Base-by-base conservation (phyloP, 2,888 invertebrate genomes). In the Spodoptera littoralis region DNA sequence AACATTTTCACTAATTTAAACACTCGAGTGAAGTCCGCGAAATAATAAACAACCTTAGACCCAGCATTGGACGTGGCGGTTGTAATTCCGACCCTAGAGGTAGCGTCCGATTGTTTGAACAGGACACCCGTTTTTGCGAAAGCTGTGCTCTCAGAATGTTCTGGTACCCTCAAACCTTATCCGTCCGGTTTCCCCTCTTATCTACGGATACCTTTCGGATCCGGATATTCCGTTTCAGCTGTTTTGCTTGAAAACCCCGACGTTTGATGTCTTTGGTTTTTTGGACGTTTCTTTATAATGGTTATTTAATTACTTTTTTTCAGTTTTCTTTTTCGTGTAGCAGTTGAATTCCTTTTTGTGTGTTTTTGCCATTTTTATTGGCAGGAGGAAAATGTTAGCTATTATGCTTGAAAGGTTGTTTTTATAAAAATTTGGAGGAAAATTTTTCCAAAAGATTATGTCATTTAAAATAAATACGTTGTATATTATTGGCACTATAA, bases 181-280 rank as follows among this genome's bases (percentile, higher is more conserved):
- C 77, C 74, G 69, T 74, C 74, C 70, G 59, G 61, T 72, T 76
- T 49, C 67, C 57, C 52, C 61, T 45, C 64, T 68, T 48, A 68
- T 59, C 73, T 59, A 66, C 24, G 49, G 69, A 59, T 59, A 73
- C 68, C 58, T 73, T 76, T 56, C 13, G 50, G 56, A 57, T 59
- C 47, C 53, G 64, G 58, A 64, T 36, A 64, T 77, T 73, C 65
- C 60, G 77, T 56, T 65, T 67, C 55, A 63, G 69, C 58, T 63
- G 60, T 60, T 63, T 55, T 57, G 47, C 54, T 60, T 43, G 18
- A 66, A 51, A 63, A 49, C 53, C 22, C 41, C 41, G 3, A 56
- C 54, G 56, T 58, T 76, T 63, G 60, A 57, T 62, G 53, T 62
- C 27, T 22, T 41, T 48, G 46, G 24, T 27, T 62, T 67, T 60